Evolutionary conservation across 2,113 vertebrate genomes (phyloP), one percentile per base, ranked within the genome.

Genomic region (Osmerus eperlanus): DNA sequence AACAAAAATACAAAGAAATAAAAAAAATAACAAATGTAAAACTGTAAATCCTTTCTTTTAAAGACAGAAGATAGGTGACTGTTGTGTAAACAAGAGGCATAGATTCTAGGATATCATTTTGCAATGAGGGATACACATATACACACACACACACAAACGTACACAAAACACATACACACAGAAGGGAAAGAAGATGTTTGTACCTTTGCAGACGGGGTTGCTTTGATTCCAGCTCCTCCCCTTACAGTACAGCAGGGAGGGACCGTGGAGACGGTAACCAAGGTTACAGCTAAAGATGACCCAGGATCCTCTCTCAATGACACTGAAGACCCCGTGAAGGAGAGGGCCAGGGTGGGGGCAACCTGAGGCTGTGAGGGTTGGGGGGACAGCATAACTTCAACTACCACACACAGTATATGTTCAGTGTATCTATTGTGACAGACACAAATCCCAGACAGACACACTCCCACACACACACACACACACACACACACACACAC

Each of bases 181-280:
- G n/a, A 65, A 65, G 16, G 63, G 7, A n/a, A 0, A 15, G 53
- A 23, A 6, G 12, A n/a, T 19, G 16, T 59, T 58, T 36, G 68
- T 71, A 92, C 91, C 90, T 88, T 83, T 88, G 73, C 90, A 92
- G 2, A 81, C 73, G 65, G 90, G 91, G 25, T 77, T 84, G 64
- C 84, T 86, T 75, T 79, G 67, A 3, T 89, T 92, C 91, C 91
- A 92, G 2, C 1, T 83, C 61, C 65, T 81, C 55, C 90, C 90
- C 66, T 85, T 85, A 68, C 90, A 92, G 70, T 88, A 92, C 15
- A 91, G 71, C 61, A 83, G 55, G 0, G 82, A 72, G 11, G 86
- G 77, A 3, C 90, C 90, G 7, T 64, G 71, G 18, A 92, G 86
- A 28, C 58, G 69, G 76, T 87, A 91, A 29, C 90, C 88, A n/a